Evolutionary conservation across 2,113 vertebrate species (phyloP), one percentile per base, ranked within the genome.

Genomic region (Gila orcuttii): DNA sequence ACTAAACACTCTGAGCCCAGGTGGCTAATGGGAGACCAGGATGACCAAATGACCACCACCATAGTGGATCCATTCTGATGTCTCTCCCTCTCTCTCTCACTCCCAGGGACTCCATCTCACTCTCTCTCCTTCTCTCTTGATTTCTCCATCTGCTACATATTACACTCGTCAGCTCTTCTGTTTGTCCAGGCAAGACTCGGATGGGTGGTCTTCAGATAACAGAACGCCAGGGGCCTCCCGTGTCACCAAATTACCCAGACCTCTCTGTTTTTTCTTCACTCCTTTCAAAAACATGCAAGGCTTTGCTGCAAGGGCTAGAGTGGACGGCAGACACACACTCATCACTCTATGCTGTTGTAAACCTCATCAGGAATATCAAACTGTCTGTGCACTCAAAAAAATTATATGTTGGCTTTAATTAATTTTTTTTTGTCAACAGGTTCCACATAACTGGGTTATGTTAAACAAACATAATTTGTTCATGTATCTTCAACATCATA

Each of bases 1-100:
- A 94, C 94, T 92, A 95, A 95, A 95, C 94, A 95, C 87, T 83
- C 77, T 79, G 55, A 87, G 92, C 91, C 92, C 95, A 95, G 95
- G 94, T 95, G 95, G 92, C 94, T 95, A 94, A 95, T 95, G 91
- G 93, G 86, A 85, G 79, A 89, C 86, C 92, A 90, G 93, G 94
- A 94, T 93, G 94, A 93, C 93, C 94, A 94, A 91, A 93, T 94
- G 93, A 95, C 94, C 94, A 95, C 87, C 93, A 90, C 91, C 90
- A 88, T 89, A 89, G 91, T 89, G 85, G 85, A 92, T 89, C 92
- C 90, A 89, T 90, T 91, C 89, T 90, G 89, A 91, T 86, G 86
- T 90, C 84, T 76, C 76, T 75, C 59, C 39, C 9, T 50, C 64
- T 80, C 59, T 66, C 64, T 68, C 33, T 50, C 59, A 39, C 74